Conservation (phyloP, 2,797 vertebrate genomes). For the Sphenopsis melanotis region DNA sequence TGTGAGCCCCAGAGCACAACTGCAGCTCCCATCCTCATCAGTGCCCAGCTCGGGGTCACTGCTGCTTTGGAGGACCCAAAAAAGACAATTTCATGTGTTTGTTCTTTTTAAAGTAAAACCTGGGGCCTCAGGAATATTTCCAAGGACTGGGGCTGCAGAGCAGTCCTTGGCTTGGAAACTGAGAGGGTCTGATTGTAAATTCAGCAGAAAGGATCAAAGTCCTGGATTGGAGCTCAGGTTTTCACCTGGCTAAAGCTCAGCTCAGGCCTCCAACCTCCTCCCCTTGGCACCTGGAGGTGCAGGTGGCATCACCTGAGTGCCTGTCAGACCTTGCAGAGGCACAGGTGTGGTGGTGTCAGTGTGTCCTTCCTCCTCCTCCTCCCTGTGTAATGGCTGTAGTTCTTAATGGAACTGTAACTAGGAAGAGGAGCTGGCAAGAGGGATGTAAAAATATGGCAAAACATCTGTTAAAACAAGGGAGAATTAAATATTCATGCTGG, state of each 20-base stretch:
- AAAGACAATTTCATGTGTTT: background rate
- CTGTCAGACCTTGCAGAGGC: background rate
- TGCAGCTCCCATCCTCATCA: background rate
- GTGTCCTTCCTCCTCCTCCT: background rate
- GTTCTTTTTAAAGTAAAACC: background rate
- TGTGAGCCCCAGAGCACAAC: background rate
- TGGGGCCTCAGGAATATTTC: background rate
- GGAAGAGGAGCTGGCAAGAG: background rate
- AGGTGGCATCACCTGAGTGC: background rate
- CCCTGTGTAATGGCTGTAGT: background rate
- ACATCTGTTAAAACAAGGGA: conserved; percentile 11
- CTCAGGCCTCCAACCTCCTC: background rate
- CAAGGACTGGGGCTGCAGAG: background rate
- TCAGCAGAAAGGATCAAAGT: background rate
- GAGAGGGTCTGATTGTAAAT: background rate
- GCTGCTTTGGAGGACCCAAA: background rate
- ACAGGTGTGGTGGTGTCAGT: background rate
- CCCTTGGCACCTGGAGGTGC: background rate
- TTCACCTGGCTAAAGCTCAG: background rate
- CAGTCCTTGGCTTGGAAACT: background rate
- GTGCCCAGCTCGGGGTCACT: background rate
- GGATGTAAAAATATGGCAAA: background rate
- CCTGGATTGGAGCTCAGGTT: background rate
- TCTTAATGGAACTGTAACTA: background rate
- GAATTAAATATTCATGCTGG: conserved; percentile 9